These are phyloP conservation scores for Gnathonemus longibarbis DNA, from an alignment of 2,113 vertebrate species.

Conservation along the genomic window DNA sequence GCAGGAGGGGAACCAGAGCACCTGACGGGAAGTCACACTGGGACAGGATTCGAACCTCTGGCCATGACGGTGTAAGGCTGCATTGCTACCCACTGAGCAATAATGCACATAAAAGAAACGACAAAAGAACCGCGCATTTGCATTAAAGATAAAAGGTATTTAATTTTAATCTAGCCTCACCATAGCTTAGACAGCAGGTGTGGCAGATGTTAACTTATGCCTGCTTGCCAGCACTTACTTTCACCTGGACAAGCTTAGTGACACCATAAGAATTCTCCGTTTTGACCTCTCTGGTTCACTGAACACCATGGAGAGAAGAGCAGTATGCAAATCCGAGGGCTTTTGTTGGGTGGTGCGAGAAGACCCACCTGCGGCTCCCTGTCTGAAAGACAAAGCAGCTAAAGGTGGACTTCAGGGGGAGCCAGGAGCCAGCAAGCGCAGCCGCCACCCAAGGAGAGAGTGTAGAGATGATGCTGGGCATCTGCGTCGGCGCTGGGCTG, in stretches of 20 bases:
- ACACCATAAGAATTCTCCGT: background rate
- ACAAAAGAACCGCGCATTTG: no score
- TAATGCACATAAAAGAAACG: no score
- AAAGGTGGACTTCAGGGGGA: background rate
- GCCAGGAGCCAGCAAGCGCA: background rate
- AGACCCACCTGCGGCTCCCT: background rate
- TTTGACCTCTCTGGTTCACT: background rate
- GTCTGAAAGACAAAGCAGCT: background rate
- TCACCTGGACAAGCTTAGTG: background rate
- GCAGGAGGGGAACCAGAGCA: background rate
- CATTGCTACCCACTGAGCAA: background rate
- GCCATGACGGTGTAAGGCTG: background rate
- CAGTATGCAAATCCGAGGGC: background rate
- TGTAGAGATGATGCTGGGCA: background rate
- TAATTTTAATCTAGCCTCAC: no score
- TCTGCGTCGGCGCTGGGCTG: background rate
- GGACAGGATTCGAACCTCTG: background rate
- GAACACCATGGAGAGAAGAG: background rate
- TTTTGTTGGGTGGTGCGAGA: background rate
- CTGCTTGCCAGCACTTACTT: background rate
- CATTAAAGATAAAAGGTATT: no score
- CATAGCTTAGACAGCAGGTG: no score
- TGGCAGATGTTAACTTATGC: background rate
- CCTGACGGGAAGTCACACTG: background rate
- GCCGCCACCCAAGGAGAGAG: background rate